Evolutionary conservation across 2,113 vertebrate species (phyloP).

Genomic region (Riparia riparia): DNA sequence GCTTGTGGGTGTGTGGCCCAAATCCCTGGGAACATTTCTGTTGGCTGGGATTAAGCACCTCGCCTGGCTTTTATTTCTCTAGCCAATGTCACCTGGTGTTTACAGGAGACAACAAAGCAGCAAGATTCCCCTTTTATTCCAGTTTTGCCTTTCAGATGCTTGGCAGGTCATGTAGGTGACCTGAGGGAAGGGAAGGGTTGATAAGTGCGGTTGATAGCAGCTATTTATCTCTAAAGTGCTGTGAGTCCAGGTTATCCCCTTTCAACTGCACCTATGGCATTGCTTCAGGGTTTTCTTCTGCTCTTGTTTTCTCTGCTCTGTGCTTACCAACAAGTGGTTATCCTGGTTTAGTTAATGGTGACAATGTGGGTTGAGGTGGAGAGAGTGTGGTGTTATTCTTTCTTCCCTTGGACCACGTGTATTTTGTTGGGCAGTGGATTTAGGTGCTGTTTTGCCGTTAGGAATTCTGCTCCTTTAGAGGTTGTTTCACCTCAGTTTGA

Average conservation of each 20-base stretch:
- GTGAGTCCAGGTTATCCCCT: not conserved
- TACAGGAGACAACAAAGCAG: not conserved
- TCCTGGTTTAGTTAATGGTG: constrained; percentile 1
- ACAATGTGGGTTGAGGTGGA: not conserved
- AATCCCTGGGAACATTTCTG: rapidly evolving
- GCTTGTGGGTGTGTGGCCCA: not conserved
- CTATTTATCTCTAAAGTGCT: not conserved
- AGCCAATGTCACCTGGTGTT: rapidly evolving
- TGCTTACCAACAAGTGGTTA: not conserved
- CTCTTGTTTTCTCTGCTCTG: not conserved
- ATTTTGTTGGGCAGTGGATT: not conserved
- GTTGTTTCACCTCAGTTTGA: not conserved
- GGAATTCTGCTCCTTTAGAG: not conserved
- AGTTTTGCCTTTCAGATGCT: not conserved
- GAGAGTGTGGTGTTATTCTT: not conserved
- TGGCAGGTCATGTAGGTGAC: not conserved
- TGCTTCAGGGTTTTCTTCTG: not conserved
- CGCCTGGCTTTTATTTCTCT: not conserved
- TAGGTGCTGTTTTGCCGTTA: not conserved
- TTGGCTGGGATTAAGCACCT: rapidly evolving
- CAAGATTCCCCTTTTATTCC: not conserved
- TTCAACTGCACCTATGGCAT: rapidly evolving
- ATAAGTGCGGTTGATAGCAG: not conserved
- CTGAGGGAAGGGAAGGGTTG: not conserved
- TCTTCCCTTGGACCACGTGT: rapidly evolving